phyloP scores from a whole-genome alignment of 2,888 invertebrate genomes.

The Drosophila macrothrix region DNA sequence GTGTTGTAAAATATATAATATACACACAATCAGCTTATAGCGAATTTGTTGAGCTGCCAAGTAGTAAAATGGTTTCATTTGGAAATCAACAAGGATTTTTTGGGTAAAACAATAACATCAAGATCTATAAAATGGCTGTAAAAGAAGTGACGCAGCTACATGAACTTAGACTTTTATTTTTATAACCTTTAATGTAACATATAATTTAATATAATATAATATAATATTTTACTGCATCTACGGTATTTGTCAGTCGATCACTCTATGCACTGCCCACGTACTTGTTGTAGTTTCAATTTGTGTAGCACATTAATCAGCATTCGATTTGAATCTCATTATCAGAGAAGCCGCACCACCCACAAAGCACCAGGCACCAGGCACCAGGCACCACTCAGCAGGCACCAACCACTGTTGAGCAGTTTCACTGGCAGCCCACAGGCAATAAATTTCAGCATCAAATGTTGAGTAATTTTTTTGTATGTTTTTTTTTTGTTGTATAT shows the following conservation, averaged over 20 bases:
- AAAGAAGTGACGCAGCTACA: not conserved
- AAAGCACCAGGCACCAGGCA: constrained; percentile 1
- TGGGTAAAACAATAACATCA: not conserved
- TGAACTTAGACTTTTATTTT: not conserved
- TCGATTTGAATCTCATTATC: constrained; percentile 80
- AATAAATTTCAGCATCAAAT: constrained; percentile 76
- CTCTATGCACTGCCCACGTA: too few species aligned
- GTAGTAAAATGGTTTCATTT: not conserved
- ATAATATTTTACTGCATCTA: not conserved
- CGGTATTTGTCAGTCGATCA: constrained; percentile 13
- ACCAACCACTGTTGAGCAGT: not conserved
- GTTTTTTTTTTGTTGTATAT: constrained; percentile 30
- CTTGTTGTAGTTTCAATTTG: constrained; percentile 72
- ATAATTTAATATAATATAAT: not conserved
- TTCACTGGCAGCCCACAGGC: constrained; percentile 44
- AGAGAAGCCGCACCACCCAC: constrained; percentile 1
- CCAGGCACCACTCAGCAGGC: not conserved
- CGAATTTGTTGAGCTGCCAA: not conserved
- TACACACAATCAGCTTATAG: not conserved
- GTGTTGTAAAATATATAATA: not conserved
- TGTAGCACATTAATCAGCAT: constrained; percentile 73
- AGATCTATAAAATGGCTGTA: not conserved
- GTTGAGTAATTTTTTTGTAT: constrained; percentile 64
- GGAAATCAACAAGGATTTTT: not conserved
- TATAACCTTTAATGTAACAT: not conserved